Evolutionary conservation across 2,888 invertebrate genomes (phyloP).

Genomic region (Leptinotarsa tumamoca): DNA sequence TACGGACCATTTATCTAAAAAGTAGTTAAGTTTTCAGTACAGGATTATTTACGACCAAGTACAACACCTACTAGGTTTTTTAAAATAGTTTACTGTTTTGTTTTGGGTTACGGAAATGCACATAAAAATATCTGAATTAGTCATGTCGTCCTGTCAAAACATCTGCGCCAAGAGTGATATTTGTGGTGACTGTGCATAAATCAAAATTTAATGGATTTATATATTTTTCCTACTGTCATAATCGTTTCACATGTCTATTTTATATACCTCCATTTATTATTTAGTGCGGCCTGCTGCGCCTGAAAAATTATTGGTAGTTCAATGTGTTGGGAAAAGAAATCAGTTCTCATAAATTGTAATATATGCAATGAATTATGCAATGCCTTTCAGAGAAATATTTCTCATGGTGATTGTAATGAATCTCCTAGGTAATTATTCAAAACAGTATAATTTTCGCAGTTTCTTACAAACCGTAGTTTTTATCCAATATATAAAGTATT

Average conservation of each 20-base stretch:
- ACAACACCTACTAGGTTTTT: constrained; percentile 44
- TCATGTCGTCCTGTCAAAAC: constrained; percentile 45
- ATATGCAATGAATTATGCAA: background rate
- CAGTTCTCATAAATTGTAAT: constrained; percentile 2
- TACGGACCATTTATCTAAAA: constrained; percentile 42
- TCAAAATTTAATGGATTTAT: constrained; percentile 41
- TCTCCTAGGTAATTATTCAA: too few relatives aligned
- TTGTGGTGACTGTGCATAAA: constrained; percentile 39
- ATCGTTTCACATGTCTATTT: constrained; percentile 36
- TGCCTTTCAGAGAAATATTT: background rate
- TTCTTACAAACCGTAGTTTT: too few relatives aligned
- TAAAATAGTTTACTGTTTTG: constrained; percentile 40
- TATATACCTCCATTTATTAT: constrained; percentile 32
- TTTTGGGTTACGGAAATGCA: constrained; percentile 44
- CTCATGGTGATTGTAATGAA: too few relatives aligned
- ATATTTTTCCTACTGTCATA: constrained; percentile 31
- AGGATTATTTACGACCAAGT: constrained; percentile 41
- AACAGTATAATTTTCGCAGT: too few relatives aligned
- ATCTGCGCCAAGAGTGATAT: constrained; percentile 40
- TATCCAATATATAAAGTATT: too few relatives aligned
- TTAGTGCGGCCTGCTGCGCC: constrained; percentile 30
- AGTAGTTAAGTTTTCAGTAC: constrained; percentile 46
- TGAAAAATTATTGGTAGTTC: constrained; percentile 36
- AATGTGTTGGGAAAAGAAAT: constrained; percentile 18
- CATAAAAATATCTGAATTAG: constrained; percentile 42